Evolutionary conservation across 2,888 invertebrate genomes (phyloP), one percentile per base, ranked within the genome.

Genomic region (Nesidiocoris tenuis): DNA sequence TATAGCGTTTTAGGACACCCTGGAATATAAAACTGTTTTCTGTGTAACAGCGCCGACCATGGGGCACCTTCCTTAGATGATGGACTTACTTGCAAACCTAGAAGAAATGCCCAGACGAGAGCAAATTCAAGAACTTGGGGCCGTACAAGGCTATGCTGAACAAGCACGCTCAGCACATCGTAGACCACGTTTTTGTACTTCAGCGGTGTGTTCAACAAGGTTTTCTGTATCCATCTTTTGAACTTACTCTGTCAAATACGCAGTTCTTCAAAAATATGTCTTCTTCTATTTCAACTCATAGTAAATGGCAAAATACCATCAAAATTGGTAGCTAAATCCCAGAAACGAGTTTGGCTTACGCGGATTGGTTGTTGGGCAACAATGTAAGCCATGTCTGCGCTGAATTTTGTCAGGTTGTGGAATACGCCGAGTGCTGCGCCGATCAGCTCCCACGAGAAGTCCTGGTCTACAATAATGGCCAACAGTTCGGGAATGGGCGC

Each of bases 321-420:
- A n/a, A n/a, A n/a, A n/a, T n/a, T n/a, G n/a, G n/a, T n/a, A n/a
- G n/a, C n/a, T n/a, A n/a, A n/a, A n/a, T n/a, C n/a, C n/a, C n/a
- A n/a, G n/a, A n/a, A n/a, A n/a, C n/a, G n/a, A n/a, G n/a, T n/a
- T n/a, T n/a, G n/a, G n/a, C 67, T 56, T 54, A 67, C 75, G 39
- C 59, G 67, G 16, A 61, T 19, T 5, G 75, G 63, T 54, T 25
- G 24, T 56, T 75, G 67, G 3, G 63, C n/a, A 3, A 67, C 23
- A 3, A 68, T 18, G 19, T 21, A 67, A 17, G 68, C 68, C 61
- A 75, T 59, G 17, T 75, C 75, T 12, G 61, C 55, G 56, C 75
- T 75, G 24, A 75, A 67, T 54, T 75, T 75, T 39, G 18, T 1
- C 24, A 75, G 24, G 22, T 75, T 75, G 63, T 75, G 67, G 16